Percentiles rank a stretch among this genome's conserved stretches.
Evolutionary conservation across 2,888 invertebrate species (phyloP).

Genomic region (Brachyptera risi): DNA sequence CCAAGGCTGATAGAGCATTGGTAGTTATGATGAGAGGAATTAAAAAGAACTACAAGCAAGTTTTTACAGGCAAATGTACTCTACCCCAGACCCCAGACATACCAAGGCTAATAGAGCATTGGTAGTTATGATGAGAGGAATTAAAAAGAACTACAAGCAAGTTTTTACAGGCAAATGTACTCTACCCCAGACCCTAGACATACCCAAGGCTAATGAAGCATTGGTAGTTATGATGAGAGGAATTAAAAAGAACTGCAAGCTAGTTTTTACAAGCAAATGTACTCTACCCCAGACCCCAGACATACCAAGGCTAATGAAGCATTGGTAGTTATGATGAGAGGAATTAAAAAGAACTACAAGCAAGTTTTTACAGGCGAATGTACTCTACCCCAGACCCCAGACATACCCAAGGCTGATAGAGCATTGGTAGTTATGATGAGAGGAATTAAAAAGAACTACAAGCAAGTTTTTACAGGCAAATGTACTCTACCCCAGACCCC

Average conservation of each 20-base stretch:
- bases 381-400: too few species aligned
- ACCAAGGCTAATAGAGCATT: background rate
- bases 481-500: too few species aligned
- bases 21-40: constrained; percentile 17
- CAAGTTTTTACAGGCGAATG: too few species aligned
- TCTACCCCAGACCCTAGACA: too few species aligned
- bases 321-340: constrained; percentile 12
- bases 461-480: constrained; percentile 16
- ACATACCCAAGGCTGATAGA: too few species aligned
- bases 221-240: constrained; percentile 13
- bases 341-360: constrained; percentile 18
- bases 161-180: too few species aligned
- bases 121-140: constrained; percentile 15
- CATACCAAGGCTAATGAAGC: background rate
- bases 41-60: constrained; percentile 16
- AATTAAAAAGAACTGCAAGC: constrained; percentile 16
- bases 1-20: background rate
- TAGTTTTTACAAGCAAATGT: too few species aligned
- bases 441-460: constrained; percentile 18
- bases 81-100: too few species aligned
- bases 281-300: too few species aligned
- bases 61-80: too few species aligned
- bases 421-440: constrained; percentile 13
- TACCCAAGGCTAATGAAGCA: background rate
- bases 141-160: constrained; percentile 16